A percentile compares a stretch with the other conserved stretches of the same genome.
These are phyloP conservation scores for Pandemis cinnamomeana DNA, from an alignment of 2,888 invertebrate species.

Conservation along the genomic window DNA sequence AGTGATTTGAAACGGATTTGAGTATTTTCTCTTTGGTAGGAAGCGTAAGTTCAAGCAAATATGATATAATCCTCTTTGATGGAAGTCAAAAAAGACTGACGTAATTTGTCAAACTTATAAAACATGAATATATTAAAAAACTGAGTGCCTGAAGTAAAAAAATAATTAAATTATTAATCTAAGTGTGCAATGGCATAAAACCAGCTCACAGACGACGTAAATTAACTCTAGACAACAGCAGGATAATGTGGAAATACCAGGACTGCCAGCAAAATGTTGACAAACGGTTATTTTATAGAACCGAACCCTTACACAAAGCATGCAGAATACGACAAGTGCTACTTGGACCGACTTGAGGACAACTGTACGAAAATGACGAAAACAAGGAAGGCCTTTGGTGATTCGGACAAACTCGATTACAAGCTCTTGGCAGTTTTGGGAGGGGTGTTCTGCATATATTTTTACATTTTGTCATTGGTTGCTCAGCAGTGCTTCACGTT, in stretches of 20 bases:
- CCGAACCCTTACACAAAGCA: not conserved
- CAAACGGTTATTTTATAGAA: not conserved
- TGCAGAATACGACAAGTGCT: not conserved
- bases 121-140: not conserved
- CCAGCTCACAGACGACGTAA: no score
- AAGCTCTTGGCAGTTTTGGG: not conserved
- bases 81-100: not conserved
- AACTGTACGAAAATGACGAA: not conserved
- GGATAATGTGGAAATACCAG: not conserved
- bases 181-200: not conserved
- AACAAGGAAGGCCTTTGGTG: not conserved
- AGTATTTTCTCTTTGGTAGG: no score
- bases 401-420: not conserved
- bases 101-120: not conserved
- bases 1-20: no score
- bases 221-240: not conserved
- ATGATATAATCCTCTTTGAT: no score
- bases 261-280: not conserved
- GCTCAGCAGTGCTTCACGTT: slow-evolving; percentile 7
- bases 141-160: not conserved
- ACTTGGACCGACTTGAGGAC: not conserved
- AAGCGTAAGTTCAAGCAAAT: no score
- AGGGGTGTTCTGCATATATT: slow-evolving; percentile 3
- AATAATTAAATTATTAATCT: not conserved
- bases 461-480: not conserved